Percentiles rank a stretch among this genome's conserved stretches.
These are phyloP conservation scores for Torymus tubicola DNA, from an alignment of 2,888 invertebrate genomes.

Conservation along the genomic window DNA sequence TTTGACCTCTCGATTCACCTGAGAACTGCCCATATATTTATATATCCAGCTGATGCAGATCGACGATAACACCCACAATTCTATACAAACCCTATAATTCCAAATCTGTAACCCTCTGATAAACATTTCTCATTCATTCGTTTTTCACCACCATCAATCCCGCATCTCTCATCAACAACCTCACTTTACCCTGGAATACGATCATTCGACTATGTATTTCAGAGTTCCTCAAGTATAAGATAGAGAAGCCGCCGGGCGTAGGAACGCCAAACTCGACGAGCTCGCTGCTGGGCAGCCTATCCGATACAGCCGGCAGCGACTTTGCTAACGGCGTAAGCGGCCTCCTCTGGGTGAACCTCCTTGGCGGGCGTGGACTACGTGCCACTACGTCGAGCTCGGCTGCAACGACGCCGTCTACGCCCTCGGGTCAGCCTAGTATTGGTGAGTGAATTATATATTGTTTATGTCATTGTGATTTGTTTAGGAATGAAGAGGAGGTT, in stretches of 20 bases:
- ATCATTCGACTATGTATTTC: constrained; percentile 65
- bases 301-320: constrained; percentile 70
- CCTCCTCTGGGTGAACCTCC: constrained; percentile 91
- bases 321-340: constrained; percentile 85
- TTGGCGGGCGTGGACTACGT: constrained; percentile 91
- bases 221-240: constrained; percentile 94
- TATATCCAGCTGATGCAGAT: too few relatives aligned
- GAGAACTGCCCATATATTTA: too few relatives aligned
- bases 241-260: constrained; percentile 83
- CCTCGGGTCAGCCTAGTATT: constrained; percentile 75
- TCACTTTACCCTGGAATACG: too few relatives aligned
- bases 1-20: too few relatives aligned
- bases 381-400: constrained; percentile 84
- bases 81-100: too few relatives aligned
- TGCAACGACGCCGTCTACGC: constrained; percentile 85
- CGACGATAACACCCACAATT: too few relatives aligned
- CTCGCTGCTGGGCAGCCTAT: constrained; percentile 73
- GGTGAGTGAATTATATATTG: constrained; percentile 65
- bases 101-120: too few relatives aligned
- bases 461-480: too few relatives aligned
- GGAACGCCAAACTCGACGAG: constrained; percentile 80
- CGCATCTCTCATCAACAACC: too few relatives aligned
- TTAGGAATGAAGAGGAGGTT: too few relatives aligned
- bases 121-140: too few relatives aligned
- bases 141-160: too few relatives aligned